Percentiles rank a stretch among this genome's conserved stretches.
phyloP scores from a whole-genome alignment of 2,113 vertebrate genomes.

The Laticauda colubrina region DNA sequence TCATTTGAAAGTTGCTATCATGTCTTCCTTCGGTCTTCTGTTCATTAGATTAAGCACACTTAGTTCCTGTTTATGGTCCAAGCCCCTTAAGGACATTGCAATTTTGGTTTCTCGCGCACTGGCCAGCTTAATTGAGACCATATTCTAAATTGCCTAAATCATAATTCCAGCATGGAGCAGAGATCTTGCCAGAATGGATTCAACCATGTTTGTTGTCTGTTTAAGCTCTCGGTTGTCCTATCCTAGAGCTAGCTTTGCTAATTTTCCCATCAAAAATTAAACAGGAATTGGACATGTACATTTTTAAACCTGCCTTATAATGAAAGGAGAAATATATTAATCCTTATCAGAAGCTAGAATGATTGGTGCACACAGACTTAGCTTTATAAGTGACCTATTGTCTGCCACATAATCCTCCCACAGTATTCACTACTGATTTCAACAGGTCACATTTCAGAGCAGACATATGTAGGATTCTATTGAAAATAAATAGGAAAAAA shows the following conservation, averaged over 20 bases:
- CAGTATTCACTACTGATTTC: neutral
- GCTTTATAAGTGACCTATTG: neutral
- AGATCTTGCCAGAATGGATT: neutral
- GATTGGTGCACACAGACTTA: neutral
- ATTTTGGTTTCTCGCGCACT: neutral
- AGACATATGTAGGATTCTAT: neutral
- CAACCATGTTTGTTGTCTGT: no score
- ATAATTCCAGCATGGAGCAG: neutral
- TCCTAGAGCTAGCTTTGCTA: neutral
- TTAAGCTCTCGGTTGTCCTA: neutral
- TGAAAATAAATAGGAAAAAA: neutral
- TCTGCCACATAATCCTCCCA: neutral
- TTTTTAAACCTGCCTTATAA: neutral
- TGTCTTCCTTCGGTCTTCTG: neutral
- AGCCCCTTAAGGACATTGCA: neutral
- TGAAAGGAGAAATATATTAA: neutral
- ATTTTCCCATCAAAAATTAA: neutral
- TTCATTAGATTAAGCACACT: neutral
- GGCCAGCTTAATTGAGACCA: neutral
- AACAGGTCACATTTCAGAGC: neutral
- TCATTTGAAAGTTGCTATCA: neutral
- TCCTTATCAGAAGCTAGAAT: neutral
- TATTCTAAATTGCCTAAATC: neutral
- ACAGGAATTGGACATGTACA: neutral
- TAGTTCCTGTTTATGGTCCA: neutral